phyloP scores from a whole-genome alignment of 2,888 invertebrate genomes.

The Agrotis segetum region DNA sequence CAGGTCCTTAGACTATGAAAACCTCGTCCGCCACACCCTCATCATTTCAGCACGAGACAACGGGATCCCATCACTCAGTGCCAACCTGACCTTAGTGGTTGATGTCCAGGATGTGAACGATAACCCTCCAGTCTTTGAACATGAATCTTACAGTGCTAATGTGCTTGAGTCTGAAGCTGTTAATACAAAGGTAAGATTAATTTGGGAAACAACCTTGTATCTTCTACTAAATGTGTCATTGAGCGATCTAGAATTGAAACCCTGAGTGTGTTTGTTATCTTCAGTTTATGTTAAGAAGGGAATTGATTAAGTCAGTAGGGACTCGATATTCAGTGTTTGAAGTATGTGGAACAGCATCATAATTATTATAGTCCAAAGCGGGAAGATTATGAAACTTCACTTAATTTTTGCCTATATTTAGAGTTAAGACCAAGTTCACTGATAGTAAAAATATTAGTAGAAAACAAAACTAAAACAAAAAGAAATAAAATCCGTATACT shows the following conservation, averaged over 20 bases:
- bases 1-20: constrained; percentile 97
- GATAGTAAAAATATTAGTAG: neutral
- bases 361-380: neutral
- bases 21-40: constrained; percentile 95
- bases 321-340: neutral
- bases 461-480: neutral
- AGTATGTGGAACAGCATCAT: neutral
- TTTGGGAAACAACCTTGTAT: neutral
- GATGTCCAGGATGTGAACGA: constrained; percentile 98
- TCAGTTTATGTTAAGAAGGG: no score
- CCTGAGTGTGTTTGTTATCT: no score
- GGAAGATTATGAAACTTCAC: neutral
- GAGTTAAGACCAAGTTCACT: no score
- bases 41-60: constrained; percentile 96
- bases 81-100: constrained; percentile 96
- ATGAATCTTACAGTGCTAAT: constrained; percentile 95
- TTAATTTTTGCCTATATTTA: no score
- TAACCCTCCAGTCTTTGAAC: constrained; percentile 97
- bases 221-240: neutral
- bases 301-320: neutral
- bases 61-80: constrained; percentile 94
- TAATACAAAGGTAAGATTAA: constrained; percentile 96
- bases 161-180: constrained; percentile 95
- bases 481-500: no score
- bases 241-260: no score